A percentile compares a stretch with the other conserved stretches of the same genome.
These are phyloP conservation scores for Cantharis lateralis DNA, from an alignment of 2,888 invertebrate genomes.

Conservation along the genomic window DNA sequence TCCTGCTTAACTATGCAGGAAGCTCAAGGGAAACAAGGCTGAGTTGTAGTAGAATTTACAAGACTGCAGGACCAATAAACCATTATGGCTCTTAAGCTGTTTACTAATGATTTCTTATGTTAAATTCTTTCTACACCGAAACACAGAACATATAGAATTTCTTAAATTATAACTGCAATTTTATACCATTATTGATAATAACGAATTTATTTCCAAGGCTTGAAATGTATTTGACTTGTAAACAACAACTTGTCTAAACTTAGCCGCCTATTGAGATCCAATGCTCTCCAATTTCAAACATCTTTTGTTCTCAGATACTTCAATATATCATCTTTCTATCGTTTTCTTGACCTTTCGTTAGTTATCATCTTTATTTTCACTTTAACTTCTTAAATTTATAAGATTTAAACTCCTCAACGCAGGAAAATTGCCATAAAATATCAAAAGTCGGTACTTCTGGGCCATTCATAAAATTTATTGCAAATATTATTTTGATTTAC, in stretches of 20 bases:
- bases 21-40: slow-evolving; percentile 7
- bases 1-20: slow-evolving; percentile 31
- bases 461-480: neutral
- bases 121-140: neutral
- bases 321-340: slow-evolving; percentile 2
- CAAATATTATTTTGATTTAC: neutral
- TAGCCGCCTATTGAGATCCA: neutral
- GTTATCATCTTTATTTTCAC: neutral
- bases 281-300: slow-evolving; percentile 1
- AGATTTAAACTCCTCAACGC: neutral
- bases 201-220: neutral
- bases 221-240: neutral
- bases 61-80: slow-evolving; percentile 4
- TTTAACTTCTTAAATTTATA: neutral
- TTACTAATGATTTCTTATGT: neutral
- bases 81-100: slow-evolving; percentile 3
- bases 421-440: neutral
- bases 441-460: neutral
- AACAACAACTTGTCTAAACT: neutral
- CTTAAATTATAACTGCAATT: no score
- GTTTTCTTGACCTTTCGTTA: neutral
- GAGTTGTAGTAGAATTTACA: slow-evolving; percentile 3
- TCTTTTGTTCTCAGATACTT: neutral
- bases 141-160: neutral
- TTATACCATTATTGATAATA: neutral